These are phyloP conservation scores for Fistularia commersonii DNA, from an alignment of 2,797 vertebrate species.

Conservation along the genomic window DNA sequence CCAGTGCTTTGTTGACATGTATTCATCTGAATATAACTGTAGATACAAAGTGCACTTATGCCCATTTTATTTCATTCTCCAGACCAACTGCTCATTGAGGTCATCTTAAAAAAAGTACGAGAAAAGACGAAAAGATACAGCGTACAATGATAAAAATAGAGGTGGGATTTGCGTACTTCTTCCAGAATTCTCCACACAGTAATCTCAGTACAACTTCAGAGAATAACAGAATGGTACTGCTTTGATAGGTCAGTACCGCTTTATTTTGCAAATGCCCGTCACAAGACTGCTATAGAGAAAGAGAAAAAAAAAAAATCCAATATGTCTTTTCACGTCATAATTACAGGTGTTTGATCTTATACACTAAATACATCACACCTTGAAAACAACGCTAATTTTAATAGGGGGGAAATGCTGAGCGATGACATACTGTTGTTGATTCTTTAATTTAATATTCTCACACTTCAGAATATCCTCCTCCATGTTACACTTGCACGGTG, in stretches of 20 bases:
- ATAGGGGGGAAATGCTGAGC: too few relatives aligned
- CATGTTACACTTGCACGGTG: too few relatives aligned
- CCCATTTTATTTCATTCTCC: conserved; percentile 46
- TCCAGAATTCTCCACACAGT: conserved; percentile 15
- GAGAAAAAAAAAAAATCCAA: too few relatives aligned
- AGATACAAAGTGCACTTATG: conserved; percentile 36
- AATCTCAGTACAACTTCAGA: conserved; percentile 25
- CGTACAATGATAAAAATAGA: conserved; percentile 11
- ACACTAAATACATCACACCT: too few relatives aligned
- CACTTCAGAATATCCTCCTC: too few relatives aligned
- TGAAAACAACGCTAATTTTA: too few relatives aligned
- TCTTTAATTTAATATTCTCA: too few relatives aligned
- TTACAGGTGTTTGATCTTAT: too few relatives aligned
- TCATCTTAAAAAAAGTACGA: conserved; percentile 43
- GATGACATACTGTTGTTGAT: too few relatives aligned
- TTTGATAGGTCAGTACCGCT: too few relatives aligned
- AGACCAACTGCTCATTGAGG: conserved; percentile 48
- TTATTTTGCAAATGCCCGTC: conserved; percentile 1
- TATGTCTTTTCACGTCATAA: too few relatives aligned
- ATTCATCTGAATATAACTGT: conserved; percentile 21
- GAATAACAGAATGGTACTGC: too few relatives aligned
- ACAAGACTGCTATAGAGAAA: background rate
- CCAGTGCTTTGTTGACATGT: conserved; percentile 26
- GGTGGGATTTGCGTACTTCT: conserved; percentile 15
- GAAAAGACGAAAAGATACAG: conserved; percentile 13